These are phyloP conservation scores for Rhagoletis zephyria DNA, from an alignment of 1,140 invertebrate species.

Conservation along the genomic window DNA sequence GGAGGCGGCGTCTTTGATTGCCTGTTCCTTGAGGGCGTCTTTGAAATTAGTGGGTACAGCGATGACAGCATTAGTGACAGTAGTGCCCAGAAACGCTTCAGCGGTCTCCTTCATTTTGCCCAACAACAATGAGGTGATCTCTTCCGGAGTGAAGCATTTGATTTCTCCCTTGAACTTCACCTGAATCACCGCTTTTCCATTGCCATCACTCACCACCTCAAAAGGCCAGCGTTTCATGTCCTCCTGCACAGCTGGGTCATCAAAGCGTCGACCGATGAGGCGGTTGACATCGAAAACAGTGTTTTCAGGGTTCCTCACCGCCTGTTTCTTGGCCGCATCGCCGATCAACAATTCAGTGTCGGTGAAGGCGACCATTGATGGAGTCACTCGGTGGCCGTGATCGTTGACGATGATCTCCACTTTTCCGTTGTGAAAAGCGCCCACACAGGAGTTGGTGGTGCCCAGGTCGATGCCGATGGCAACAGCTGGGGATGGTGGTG, in stretches of 20 bases:
- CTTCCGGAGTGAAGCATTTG: constrained; percentile 92
- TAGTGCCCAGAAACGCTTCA: constrained; percentile 92
- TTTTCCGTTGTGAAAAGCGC: no score
- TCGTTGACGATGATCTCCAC: no score
- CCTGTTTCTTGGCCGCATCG: no score
- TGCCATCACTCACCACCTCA: constrained; percentile 85
- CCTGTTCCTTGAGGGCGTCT: constrained; percentile 91
- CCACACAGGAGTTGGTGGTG: no score
- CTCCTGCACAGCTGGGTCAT: constrained; percentile 89
- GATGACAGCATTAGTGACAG: constrained; percentile 90
- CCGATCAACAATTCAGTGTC: no score
- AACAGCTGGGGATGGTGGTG: no score
- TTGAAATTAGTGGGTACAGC: constrained; percentile 94
- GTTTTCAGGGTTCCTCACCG: no score
- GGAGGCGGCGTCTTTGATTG: constrained; percentile 91
- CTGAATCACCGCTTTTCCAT: constrained; percentile 89
- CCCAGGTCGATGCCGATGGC: no score
- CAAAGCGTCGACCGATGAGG: constrained; percentile 92
- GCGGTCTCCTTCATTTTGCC: constrained; percentile 96
- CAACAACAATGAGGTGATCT: constrained; percentile 91
- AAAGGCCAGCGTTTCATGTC: constrained; percentile 99
- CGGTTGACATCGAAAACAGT: no score
- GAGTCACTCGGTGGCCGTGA: no score
- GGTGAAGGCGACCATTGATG: no score
- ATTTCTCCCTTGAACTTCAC: constrained; percentile 91